Conservation (phyloP, 2,113 vertebrate species). For the Collichthys lucidus region DNA sequence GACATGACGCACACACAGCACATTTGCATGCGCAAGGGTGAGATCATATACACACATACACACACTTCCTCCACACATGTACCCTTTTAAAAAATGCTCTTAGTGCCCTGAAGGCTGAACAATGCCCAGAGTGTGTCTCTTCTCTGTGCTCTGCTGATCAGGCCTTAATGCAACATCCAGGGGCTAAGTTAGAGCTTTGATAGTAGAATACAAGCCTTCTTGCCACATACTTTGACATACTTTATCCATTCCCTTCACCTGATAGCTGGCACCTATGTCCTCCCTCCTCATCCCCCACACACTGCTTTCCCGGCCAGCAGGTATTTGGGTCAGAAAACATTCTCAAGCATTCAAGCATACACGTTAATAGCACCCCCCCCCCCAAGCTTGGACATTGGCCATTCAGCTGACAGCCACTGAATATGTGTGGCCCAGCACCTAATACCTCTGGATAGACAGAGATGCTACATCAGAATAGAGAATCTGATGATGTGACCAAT, state of each 20-base stretch:
- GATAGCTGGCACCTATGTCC: neutral
- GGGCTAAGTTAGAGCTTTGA: neutral
- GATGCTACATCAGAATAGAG: neutral
- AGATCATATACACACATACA: slow-evolving; percentile 33
- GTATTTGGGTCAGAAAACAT: slow-evolving; percentile 59
- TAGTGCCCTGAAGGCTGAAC: slow-evolving; percentile 31
- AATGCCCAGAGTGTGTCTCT: slow-evolving; percentile 35
- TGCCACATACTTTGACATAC: neutral
- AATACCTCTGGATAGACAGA: neutral
- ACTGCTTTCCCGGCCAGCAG: slow-evolving; percentile 6
- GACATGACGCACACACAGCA: slow-evolving; percentile 29
- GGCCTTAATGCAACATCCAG: slow-evolving; percentile 16
- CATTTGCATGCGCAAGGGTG: slow-evolving; percentile 37
- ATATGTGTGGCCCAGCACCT: neutral
- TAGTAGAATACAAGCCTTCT: slow-evolving; percentile 3
- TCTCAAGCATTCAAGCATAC: neutral
- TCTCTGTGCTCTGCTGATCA: slow-evolving; percentile 34
- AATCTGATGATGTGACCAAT: neutral
- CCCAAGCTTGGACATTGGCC: slow-evolving; percentile 5
- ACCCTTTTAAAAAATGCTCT: slow-evolving; percentile 29
- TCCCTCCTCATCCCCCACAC: neutral
- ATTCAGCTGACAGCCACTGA: slow-evolving; percentile 22
- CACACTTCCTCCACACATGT: slow-evolving; percentile 26
- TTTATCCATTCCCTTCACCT: slow-evolving; percentile 11
- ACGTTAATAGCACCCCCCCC: slow-evolving; percentile 2